Evolutionary conservation across 2,797 vertebrate species (phyloP).

Genomic region (Sebastes steindachneri): DNA sequence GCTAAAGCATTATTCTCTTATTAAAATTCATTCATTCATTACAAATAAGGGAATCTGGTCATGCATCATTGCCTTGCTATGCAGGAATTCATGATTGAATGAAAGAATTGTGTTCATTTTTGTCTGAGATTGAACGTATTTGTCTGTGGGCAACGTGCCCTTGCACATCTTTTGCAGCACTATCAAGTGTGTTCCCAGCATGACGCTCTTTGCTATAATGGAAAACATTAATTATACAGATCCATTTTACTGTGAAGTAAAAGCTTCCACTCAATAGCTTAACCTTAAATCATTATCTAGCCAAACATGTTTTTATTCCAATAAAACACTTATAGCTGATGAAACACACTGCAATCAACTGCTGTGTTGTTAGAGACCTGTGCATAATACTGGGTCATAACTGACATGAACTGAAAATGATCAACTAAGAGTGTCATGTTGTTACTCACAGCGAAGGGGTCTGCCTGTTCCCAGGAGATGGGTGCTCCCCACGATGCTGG

Average conservation of each 20-base stretch:
- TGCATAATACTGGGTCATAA: not conserved
- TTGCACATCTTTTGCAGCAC: not conserved
- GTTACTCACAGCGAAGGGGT: slow-evolving; percentile 90
- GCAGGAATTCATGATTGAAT: not conserved
- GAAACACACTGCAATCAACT: not conserved
- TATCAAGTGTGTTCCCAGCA: not conserved
- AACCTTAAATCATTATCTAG: not conserved
- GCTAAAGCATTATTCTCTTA: not conserved
- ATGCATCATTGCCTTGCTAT: not conserved
- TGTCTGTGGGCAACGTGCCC: not conserved
- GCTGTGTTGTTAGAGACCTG: not conserved
- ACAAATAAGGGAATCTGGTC: not conserved
- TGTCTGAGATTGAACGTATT: not conserved
- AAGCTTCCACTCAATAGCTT: not conserved
- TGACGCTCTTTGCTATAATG: not conserved
- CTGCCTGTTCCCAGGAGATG: slow-evolving; percentile 94
- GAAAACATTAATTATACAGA: not conserved
- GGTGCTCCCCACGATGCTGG: slow-evolving; percentile 93
- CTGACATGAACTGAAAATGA: not conserved
- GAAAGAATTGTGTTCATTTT: not conserved
- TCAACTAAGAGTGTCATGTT: not conserved
- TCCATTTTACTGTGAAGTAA: not conserved
- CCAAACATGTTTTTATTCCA: not conserved
- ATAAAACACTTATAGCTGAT: not conserved
- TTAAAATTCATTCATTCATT: not conserved